Conservation (phyloP, 1,140 invertebrate species). For the Drosophila tani region DNA sequence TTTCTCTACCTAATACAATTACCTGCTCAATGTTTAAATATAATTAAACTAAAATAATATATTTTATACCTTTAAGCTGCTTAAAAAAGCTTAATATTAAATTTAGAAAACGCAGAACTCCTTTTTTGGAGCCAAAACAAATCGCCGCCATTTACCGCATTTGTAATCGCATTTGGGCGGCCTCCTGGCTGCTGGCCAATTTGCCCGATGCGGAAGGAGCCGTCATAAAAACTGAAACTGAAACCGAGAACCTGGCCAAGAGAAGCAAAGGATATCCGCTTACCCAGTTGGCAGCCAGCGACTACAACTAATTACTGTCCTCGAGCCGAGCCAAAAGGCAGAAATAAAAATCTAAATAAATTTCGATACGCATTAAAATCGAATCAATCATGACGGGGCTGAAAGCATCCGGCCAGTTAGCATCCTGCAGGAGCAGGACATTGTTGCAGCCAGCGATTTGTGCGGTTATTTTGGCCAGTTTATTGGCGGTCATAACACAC, state of each 20-base stretch:
- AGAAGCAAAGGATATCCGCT: slow-evolving; percentile 35
- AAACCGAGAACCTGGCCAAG: slow-evolving; percentile 18
- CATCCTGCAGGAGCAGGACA: slow-evolving; percentile 10
- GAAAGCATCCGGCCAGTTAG: slow-evolving; percentile 1
- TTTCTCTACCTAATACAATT: not conserved
- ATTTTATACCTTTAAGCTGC: not conserved
- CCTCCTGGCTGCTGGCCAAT: slow-evolving; percentile 57
- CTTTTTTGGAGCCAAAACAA: not conserved
- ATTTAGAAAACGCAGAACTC: not conserved
- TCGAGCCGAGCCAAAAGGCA: not conserved
- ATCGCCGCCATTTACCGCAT: not conserved
- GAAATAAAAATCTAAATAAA: slow-evolving; percentile 26
- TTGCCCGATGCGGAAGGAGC: slow-evolving; percentile 41
- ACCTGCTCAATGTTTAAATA: not conserved
- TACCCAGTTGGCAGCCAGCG: slow-evolving; percentile 58
- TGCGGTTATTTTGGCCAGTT: slow-evolving; percentile 12
- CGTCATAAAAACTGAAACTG: slow-evolving; percentile 60
- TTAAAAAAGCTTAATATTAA: not conserved
- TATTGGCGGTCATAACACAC: slow-evolving; percentile 24
- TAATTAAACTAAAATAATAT: not conserved
- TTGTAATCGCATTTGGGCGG: slow-evolving; percentile 10
- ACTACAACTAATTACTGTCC: slow-evolving; percentile 67
- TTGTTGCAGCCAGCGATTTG: slow-evolving; percentile 12
- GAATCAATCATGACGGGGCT: slow-evolving; percentile 64
- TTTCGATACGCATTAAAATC: slow-evolving; percentile 72